These are phyloP conservation scores for Xerus rutilus DNA, from an alignment of 2,797 vertebrate species.

Conservation along the genomic window DNA sequence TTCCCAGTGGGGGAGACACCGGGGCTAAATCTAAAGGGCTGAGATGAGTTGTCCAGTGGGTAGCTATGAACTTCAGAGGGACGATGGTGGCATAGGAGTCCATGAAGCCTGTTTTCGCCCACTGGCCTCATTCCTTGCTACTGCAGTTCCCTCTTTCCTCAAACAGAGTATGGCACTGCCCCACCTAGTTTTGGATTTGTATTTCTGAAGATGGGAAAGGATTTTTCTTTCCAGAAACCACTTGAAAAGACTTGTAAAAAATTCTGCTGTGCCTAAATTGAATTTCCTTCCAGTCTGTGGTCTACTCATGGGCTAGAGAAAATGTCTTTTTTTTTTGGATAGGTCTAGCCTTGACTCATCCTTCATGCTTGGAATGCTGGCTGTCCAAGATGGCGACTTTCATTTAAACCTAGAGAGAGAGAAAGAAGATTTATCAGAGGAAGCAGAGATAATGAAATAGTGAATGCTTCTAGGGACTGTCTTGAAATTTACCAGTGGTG, in stretches of 20 bases:
- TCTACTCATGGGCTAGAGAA: neutral
- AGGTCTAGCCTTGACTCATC: neutral
- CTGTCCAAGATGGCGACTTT: neutral
- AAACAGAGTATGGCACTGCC: neutral
- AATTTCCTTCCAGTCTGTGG: neutral
- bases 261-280: neutral
- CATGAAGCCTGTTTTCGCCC: neutral
- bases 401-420: neutral
- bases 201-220: neutral
- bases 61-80: neutral
- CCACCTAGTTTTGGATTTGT: neutral
- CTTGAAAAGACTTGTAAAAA: neutral
- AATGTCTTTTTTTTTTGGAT: neutral
- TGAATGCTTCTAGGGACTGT: neutral
- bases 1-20: neutral
- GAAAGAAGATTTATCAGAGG: neutral
- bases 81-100: too few species aligned
- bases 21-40: neutral
- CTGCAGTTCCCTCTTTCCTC: neutral
- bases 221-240: neutral
- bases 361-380: neutral
- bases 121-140: neutral
- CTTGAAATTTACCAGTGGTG: neutral
- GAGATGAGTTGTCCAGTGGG: neutral
- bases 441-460: neutral